These are phyloP conservation scores for Laupala kohalensis DNA, from an alignment of 1,140 invertebrate species.

Conservation along the genomic window DNA sequence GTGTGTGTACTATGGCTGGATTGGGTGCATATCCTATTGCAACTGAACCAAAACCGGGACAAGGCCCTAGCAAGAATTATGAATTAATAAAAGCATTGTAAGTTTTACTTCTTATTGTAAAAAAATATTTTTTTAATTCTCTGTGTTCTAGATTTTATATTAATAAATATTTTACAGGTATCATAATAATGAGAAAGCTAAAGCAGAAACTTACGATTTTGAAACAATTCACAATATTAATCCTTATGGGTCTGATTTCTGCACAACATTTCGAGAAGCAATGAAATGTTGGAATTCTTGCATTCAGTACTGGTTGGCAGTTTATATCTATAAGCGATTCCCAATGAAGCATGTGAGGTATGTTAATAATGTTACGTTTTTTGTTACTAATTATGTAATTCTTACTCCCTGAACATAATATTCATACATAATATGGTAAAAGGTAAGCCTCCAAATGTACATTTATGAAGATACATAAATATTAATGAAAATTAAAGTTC, in stretches of 20 bases:
- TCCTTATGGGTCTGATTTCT: constrained; percentile 60
- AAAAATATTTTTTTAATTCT: not conserved
- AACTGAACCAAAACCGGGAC: constrained; percentile 55
- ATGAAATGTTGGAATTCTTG: constrained; percentile 91
- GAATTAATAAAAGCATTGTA: constrained; percentile 28
- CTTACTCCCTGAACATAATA: too few species aligned
- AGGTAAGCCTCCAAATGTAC: too few species aligned
- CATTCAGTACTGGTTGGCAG: constrained; percentile 90
- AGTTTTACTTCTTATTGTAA: constrained; percentile 13
- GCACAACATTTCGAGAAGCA: constrained; percentile 60
- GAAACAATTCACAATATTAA: constrained; percentile 74
- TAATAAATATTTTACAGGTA: constrained; percentile 14
- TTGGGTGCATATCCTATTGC: constrained; percentile 77
- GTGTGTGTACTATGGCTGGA: constrained; percentile 78
- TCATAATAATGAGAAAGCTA: constrained; percentile 31
- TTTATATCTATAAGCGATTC: constrained; percentile 73
- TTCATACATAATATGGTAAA: too few species aligned
- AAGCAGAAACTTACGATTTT: constrained; percentile 53
- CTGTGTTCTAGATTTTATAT: not conserved
- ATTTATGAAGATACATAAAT: too few species aligned
- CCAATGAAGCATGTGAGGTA: constrained; percentile 52
- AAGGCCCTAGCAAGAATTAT: constrained; percentile 50
- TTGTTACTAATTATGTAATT: not conserved
- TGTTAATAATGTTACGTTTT: constrained; percentile 14
- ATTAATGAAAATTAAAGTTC: too few species aligned